Evolutionary conservation across 2,113 vertebrate species (phyloP), one percentile per base, ranked within the genome.

Genomic region (Xenopus borealis): DNA sequence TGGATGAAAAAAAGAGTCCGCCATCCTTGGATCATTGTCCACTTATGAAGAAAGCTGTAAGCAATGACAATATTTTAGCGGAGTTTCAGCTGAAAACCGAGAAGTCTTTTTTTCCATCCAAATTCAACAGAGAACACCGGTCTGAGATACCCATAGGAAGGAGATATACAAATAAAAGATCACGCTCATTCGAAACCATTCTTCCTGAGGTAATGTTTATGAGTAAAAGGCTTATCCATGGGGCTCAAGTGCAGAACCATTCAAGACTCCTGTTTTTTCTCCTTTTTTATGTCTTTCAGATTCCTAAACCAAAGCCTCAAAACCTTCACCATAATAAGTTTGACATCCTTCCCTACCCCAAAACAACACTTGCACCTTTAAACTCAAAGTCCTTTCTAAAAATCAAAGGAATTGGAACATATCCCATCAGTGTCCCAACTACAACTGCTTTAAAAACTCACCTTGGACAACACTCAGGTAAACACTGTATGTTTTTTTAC

Each of bases 151-250:
- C 80, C 0, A 0, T 50, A 12, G 83, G 83, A 61, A 85, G 66
- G 62, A 84, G 69, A 23, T 46, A 70, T 16, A 62, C 72, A 71
- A 84, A 80, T 71, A 84, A 81, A 69, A 70, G 52, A 33, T 83
- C 84, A 0, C 47, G 5, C 6, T 85, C 84, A 0, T 72, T 88
- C 0, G 63, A 85, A 72, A 10, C 77, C 10, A 72, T 78, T 2
- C 1, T 57, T 7, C 83, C 76, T 40, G 71, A 0, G 69, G 83
- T 87, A 64, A 14, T 47, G 67, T 19, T 50, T 12, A 6, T 50
- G 47, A 16, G 10, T 12, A 50, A 50, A 5, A 50, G 11, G 11
- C 1, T 50, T 12, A 16, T 12, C 2, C 47, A 50, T 50, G 10
- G 11, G 14, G 10, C 8, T 4, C 11, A 13, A 10, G 11, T 12